Percentiles rank a stretch among this genome's conserved stretches.
Evolutionary conservation across 2,113 vertebrate genomes (phyloP).

Genomic region (Atherinomorus stipes): DNA sequence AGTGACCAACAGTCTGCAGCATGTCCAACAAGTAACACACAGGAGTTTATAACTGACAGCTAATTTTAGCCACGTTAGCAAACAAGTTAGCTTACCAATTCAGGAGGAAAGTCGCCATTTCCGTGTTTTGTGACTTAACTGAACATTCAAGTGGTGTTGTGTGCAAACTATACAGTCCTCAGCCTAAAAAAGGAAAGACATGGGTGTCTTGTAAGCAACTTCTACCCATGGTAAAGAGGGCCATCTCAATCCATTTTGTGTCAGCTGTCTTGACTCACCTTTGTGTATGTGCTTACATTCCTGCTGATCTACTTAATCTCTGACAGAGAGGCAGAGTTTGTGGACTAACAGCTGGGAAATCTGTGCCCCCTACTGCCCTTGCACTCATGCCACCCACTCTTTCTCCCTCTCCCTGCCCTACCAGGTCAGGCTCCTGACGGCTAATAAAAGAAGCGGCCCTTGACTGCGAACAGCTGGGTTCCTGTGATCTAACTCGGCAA

Average conservation of each 20-base stretch:
- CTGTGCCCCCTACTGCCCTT: conserved; percentile 40
- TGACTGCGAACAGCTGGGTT: conserved; percentile 82
- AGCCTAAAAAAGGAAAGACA: neutral
- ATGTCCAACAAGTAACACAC: too few species aligned
- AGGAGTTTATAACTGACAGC: too few species aligned
- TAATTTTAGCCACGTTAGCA: too few species aligned
- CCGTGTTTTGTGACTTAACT: conserved; percentile 40
- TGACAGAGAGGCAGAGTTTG: conserved; percentile 66
- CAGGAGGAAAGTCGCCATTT: too few species aligned
- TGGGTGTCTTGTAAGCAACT: neutral
- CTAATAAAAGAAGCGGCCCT: conserved; percentile 83
- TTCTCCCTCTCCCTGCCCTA: conserved; percentile 55
- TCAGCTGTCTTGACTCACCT: conserved; percentile 59
- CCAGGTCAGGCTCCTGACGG: conserved; percentile 64
- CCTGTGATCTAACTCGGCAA: conserved; percentile 70
- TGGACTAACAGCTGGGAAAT: conserved; percentile 79
- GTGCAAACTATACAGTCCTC: conserved; percentile 37
- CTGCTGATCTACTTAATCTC: conserved; percentile 67
- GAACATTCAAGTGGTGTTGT: conserved; percentile 52
- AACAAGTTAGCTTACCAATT: too few species aligned
- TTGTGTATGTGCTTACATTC: conserved; percentile 27
- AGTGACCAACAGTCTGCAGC: too few species aligned
- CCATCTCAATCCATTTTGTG: conserved; percentile 39
- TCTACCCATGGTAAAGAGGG: conserved; percentile 8
- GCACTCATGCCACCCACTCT: conserved; percentile 46